Percentiles rank a stretch among this genome's conserved stretches.
Evolutionary conservation across 2,113 vertebrate genomes (phyloP).

Genomic region (Pungitius pungitius): DNA sequence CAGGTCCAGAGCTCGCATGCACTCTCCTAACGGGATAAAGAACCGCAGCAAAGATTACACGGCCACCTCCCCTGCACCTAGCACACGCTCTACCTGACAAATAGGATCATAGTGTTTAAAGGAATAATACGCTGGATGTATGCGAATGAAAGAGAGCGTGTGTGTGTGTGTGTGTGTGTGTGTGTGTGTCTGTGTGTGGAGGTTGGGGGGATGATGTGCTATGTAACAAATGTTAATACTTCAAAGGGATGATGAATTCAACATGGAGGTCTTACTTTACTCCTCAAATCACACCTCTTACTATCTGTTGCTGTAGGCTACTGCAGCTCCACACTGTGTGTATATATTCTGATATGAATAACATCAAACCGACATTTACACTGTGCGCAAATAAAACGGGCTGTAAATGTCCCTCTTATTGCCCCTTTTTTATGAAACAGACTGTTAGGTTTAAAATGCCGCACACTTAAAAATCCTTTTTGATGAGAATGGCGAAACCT

Average conservation of each 20-base stretch:
- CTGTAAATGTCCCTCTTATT: constrained; percentile 47
- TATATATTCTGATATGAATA: constrained; percentile 41
- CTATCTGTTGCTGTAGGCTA: constrained; percentile 52
- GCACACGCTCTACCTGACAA: constrained; percentile 80
- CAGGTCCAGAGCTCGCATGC: constrained; percentile 66
- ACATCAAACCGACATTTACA: constrained; percentile 57
- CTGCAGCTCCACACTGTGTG: constrained; percentile 35
- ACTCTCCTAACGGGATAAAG: constrained; percentile 78
- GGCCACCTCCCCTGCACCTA: constrained; percentile 75
- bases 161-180: constrained; percentile 36
- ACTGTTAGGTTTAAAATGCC: constrained; percentile 13
- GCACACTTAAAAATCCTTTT: constrained; percentile 18
- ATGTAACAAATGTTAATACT: constrained; percentile 67
- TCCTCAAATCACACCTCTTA: constrained; percentile 55
- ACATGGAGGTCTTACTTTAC: constrained; percentile 59
- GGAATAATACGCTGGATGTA: constrained; percentile 74
- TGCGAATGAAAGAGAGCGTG: constrained; percentile 59
- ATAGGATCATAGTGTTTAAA: constrained; percentile 81
- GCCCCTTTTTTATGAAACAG: constrained; percentile 25
- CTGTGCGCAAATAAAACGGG: constrained; percentile 48
- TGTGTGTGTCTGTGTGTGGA: constrained; percentile 12
- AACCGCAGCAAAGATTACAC: constrained; percentile 78
- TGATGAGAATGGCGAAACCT: constrained; percentile 32
- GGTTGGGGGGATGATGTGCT: constrained; percentile 23
- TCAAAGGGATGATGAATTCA: constrained; percentile 69